These are phyloP conservation scores for Geotrupes spiniger DNA, from an alignment of 2,888 invertebrate species.

Conservation along the genomic window DNA sequence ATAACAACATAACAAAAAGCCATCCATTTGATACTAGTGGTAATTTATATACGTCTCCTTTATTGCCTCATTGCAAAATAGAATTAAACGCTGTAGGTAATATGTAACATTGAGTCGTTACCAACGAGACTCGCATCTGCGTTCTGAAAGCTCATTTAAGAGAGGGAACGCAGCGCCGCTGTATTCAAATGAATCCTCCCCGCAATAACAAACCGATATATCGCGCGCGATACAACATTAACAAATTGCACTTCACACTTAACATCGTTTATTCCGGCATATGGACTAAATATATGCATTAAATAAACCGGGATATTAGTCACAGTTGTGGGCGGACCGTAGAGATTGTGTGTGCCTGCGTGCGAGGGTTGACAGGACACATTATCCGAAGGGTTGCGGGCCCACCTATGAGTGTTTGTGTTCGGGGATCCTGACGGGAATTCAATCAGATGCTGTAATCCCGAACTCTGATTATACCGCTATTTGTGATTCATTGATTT, in stretches of 20 bases:
- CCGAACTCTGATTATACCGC: constrained; percentile 41
- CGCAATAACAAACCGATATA: constrained; percentile 48
- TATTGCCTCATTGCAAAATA: constrained; percentile 30
- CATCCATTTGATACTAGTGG: not conserved
- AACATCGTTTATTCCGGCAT: constrained; percentile 46
- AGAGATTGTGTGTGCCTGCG: constrained; percentile 26
- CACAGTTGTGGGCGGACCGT: constrained; percentile 45
- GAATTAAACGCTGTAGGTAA: constrained; percentile 38
- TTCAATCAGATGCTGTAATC: constrained; percentile 45
- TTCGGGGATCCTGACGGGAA: constrained; percentile 28
- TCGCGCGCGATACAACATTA: constrained; percentile 42
- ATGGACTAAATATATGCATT: constrained; percentile 50
- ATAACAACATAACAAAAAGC: constrained; percentile 1
- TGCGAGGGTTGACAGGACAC: constrained; percentile 30
- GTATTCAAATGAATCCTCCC: constrained; percentile 43
- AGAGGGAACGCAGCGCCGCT: constrained; percentile 30
- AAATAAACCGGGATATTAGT: constrained; percentile 45
- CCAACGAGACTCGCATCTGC: constrained; percentile 39
- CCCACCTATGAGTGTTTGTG: constrained; percentile 13
- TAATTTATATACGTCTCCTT: constrained; percentile 20
- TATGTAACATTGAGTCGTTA: constrained; percentile 40
- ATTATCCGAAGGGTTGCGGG: constrained; percentile 37
- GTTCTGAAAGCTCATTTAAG: constrained; percentile 37
- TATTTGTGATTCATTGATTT: constrained; percentile 44
- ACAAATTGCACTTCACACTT: constrained; percentile 49